Evolutionary conservation across 2,113 vertebrate species (phyloP).

Genomic region (Halcyon malimbica): DNA sequence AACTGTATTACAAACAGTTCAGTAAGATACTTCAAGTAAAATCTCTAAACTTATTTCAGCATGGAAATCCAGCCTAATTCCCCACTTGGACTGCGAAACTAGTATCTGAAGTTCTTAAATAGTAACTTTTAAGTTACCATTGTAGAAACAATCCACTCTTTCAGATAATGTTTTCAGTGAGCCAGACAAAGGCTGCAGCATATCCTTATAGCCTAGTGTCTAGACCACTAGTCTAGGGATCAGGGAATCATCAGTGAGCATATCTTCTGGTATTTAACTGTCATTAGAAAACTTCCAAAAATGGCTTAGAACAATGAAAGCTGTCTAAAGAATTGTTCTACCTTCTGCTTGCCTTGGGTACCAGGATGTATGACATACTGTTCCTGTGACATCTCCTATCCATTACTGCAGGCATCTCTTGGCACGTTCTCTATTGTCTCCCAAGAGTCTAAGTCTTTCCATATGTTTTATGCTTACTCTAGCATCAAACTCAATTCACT

Average conservation of each 20-base stretch:
- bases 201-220: not conserved
- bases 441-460: not conserved
- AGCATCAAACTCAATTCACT: not conserved
- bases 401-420: not conserved
- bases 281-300: not conserved
- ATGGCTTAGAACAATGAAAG: not conserved
- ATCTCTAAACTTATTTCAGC: not conserved
- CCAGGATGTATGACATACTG: not conserved
- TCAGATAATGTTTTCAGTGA: not conserved
- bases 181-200: accelerated
- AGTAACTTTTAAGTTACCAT: not conserved
- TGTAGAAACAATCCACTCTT: not conserved
- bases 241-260: not conserved
- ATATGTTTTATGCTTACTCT: not conserved
- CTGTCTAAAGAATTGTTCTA: not conserved
- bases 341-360: not conserved
- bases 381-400: not conserved
- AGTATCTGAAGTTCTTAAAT: not conserved
- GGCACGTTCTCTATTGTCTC: not conserved
- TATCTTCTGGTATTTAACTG: not conserved
- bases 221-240: not conserved
- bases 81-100: not conserved
- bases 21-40: not conserved
- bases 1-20: not conserved
- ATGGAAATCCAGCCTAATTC: not conserved